phyloP scores from a whole-genome alignment of 2,113 vertebrate genomes.

The Spheniscus mendiculus region DNA sequence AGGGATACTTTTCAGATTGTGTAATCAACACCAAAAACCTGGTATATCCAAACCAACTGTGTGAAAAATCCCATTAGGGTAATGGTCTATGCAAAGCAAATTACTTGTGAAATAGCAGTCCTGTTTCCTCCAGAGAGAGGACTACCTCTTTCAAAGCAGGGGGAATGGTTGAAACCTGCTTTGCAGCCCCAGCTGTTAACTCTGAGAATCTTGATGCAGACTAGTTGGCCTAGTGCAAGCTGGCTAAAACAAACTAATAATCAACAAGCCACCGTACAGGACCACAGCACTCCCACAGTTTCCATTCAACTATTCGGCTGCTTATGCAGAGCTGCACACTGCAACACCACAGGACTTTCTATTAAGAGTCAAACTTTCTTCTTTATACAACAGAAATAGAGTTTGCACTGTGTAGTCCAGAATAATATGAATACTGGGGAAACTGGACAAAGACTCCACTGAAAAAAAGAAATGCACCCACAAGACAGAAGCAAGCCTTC shows the following conservation, averaged over 20 bases:
- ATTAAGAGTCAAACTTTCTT: neutral
- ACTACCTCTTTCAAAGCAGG: neutral
- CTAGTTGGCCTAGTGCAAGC: neutral
- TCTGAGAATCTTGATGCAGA: neutral
- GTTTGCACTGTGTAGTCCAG: neutral
- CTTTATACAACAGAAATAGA: neutral
- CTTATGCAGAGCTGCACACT: rapidly evolving
- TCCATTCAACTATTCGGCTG: neutral
- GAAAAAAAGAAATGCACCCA: neutral
- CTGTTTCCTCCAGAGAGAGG: neutral
- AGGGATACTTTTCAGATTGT: neutral
- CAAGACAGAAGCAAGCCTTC: neutral
- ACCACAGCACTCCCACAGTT: neutral
- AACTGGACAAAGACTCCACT: neutral
- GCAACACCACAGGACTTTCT: neutral
- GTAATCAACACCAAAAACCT: neutral
- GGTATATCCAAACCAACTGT: neutral
- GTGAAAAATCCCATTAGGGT: neutral
- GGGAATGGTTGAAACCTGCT: neutral
- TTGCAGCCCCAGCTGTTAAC: neutral
- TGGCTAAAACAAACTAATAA: neutral
- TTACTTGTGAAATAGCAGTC: neutral
- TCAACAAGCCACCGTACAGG: rapidly evolving
- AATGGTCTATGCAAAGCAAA: neutral
- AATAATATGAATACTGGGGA: neutral